Evolutionary conservation across 2,888 invertebrate species (phyloP).

Genomic region (Sthenelais limicola): DNA sequence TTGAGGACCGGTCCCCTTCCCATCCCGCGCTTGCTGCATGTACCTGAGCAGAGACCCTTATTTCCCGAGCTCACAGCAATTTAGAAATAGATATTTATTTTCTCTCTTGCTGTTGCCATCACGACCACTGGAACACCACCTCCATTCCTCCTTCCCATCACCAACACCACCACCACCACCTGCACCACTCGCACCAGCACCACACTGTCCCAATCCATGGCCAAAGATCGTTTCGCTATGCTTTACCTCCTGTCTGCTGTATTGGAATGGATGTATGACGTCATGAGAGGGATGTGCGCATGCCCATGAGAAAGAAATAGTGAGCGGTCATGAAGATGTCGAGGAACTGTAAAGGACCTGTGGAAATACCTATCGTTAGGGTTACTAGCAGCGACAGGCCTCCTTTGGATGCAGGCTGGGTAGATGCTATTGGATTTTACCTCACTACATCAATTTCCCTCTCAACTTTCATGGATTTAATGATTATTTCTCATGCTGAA

Average conservation of each 20-base stretch:
- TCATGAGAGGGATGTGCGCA: conserved; percentile 24
- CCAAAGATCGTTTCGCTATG: neutral
- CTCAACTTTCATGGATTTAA: too few relatives aligned
- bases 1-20: neutral
- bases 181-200: neutral
- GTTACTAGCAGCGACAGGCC: conserved; percentile 20
- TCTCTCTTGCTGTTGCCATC: neutral
- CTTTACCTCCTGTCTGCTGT: conserved; percentile 3
- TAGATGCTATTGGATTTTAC: too few relatives aligned
- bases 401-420: conserved; percentile 30
- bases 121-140: neutral
- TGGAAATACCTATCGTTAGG: conserved; percentile 31
- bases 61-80: neutral
- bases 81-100: neutral
- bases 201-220: neutral
- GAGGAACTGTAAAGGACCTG: conserved; percentile 25
- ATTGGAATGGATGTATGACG: conserved; percentile 36
- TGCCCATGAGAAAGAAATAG: conserved; percentile 30
- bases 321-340: conserved; percentile 30
- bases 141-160: neutral
- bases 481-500: too few relatives aligned
- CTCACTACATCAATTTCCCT: too few relatives aligned
- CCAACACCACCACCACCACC: neutral
- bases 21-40: neutral
- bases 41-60: too few relatives aligned